Evolutionary conservation across 2,888 invertebrate species (phyloP), one percentile per base, ranked within the genome.

Genomic region (Eilema griseolum): DNA sequence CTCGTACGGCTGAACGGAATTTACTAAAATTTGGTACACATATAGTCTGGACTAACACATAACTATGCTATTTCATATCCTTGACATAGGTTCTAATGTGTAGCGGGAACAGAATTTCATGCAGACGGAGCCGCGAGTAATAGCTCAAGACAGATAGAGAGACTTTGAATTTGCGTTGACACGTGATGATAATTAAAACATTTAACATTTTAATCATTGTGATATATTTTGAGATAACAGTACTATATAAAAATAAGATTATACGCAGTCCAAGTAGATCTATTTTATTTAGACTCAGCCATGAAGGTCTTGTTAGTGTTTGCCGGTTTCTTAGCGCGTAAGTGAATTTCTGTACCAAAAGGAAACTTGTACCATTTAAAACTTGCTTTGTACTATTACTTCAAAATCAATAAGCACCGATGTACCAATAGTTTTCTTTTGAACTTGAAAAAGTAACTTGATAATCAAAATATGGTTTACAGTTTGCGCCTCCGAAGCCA

Each of bases 401-500:
- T 61, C 28, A 14, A 61, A 8, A 28, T 28, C 16, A 28, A 2
- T 14, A 37, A 12, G 37, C 7, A 14, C 37, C 12, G 12, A 37
- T 2, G 11, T 41, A 16, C 2, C 7, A 14, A 14, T 14, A 41
- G 41, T 5, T 20, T 20, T 7, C 3, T 61, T 60, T 16, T 28
- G 16, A n/a, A 23, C 14, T 12, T 26, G 16, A 3, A 1, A 8
- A 62, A 33, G 20, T n/a, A 26, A 24, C 14, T 24, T 16, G 46
- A 10, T 26, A 26, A 46, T 16, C 46, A n/a, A 41, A 16, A 4
- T 46, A 20, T 64, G 41, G 10, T 46, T 67, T 59, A 61, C 61
- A 72, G 62, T 71, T 57, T 72, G 69, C 63, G 71, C 72, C 26
- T 73, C 79, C 16, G 72, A 76, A 41, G 78, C 83, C 1, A 79